Evolutionary conservation across 2,888 invertebrate genomes (phyloP).

Genomic region (Dryococelus australis): DNA sequence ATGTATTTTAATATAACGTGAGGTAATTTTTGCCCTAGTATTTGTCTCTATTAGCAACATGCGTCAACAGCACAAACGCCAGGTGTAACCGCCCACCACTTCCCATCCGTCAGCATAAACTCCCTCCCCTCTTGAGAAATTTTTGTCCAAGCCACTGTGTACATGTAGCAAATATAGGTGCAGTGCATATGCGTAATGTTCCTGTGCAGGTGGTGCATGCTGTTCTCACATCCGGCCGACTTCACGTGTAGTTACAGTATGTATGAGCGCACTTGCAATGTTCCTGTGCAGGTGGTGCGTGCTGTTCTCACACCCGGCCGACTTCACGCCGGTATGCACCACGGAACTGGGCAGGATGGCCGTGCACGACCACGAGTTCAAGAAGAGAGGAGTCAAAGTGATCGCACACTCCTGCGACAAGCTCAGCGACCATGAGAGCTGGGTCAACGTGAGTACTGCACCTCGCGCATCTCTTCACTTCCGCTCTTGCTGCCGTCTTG

Average conservation of each 20-base stretch:
- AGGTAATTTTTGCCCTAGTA: no score
- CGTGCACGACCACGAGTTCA: slow-evolving; percentile 72
- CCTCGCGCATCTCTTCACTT: neutral
- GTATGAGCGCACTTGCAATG: neutral
- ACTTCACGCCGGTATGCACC: slow-evolving; percentile 91
- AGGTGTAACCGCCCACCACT: no score
- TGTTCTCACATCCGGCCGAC: slow-evolving; percentile 89
- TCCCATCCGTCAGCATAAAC: no score
- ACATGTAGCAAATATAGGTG: no score
- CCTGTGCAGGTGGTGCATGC: slow-evolving; percentile 77
- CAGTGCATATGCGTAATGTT: neutral
- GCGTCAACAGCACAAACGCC: no score
- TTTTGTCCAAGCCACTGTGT: no score
- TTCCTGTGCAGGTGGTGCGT: slow-evolving; percentile 76
- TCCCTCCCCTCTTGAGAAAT: no score
- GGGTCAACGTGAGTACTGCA: slow-evolving; percentile 39
- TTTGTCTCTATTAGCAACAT: no score
- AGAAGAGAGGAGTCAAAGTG: slow-evolving; percentile 75
- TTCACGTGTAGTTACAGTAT: slow-evolving; percentile 57
- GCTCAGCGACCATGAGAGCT: slow-evolving; percentile 60
- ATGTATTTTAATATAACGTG: no score
- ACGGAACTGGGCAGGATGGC: slow-evolving; percentile 83
- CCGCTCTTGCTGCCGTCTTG: no score
- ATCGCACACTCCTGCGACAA: slow-evolving; percentile 83
- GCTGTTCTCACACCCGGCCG: slow-evolving; percentile 87